A percentile compares a stretch with the other conserved stretches of the same genome.
phyloP scores from a whole-genome alignment of 1,140 invertebrate genomes.

The Diuraphis noxia region DNA sequence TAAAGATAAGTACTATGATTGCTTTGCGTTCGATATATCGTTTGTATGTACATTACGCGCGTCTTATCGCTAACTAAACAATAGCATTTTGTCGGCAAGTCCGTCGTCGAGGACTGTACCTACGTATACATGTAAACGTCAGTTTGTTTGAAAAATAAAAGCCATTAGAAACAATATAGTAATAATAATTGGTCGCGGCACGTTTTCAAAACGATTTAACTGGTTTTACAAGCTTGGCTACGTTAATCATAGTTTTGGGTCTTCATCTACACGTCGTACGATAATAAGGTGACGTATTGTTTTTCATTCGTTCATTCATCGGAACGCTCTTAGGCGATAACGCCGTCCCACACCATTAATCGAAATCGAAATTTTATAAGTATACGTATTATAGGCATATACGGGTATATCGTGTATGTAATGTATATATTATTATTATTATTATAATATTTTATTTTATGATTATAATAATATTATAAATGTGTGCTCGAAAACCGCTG shows the following conservation, averaged over 20 bases:
- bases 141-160: slow-evolving; percentile 11
- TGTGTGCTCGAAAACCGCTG: background rate
- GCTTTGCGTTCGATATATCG: background rate
- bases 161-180: background rate
- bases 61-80: slow-evolving; percentile 32
- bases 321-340: background rate
- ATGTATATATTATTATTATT: too few relatives aligned
- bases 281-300: background rate
- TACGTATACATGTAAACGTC: background rate
- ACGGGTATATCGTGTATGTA: background rate
- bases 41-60: background rate
- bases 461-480: background rate
- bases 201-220: background rate
- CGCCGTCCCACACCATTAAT: background rate
- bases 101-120: background rate
- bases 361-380: background rate
- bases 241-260: background rate
- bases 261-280: background rate
- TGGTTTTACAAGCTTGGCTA: background rate
- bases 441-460: background rate
- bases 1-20: background rate
- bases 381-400: background rate
- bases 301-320: slow-evolving; percentile 14
- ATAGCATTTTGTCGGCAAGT: background rate
- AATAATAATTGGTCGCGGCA: background rate